These are phyloP conservation scores for Falco punctatus DNA, from an alignment of 2,113 vertebrate species.

Conservation along the genomic window DNA sequence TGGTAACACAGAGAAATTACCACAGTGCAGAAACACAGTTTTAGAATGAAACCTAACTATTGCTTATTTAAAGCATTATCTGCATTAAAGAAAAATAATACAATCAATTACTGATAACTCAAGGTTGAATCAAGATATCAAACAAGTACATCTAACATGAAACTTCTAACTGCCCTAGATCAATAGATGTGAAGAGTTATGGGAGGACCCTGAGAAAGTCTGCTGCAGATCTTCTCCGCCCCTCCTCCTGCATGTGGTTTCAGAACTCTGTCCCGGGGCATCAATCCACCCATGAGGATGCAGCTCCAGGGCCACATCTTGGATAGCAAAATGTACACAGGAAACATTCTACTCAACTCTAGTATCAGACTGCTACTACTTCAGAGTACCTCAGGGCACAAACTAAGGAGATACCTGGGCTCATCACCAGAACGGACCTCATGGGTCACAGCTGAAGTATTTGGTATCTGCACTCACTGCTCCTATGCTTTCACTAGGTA, in stretches of 20 bases:
- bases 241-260: background rate
- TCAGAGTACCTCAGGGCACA: background rate
- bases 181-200: background rate
- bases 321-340: background rate
- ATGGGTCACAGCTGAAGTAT: background rate
- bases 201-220: background rate
- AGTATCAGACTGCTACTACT: background rate
- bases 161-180: background rate
- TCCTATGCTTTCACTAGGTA: background rate
- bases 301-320: background rate
- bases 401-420: background rate
- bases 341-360: background rate
- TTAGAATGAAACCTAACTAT: constrained; percentile 17
- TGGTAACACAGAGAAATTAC: constrained; percentile 12
- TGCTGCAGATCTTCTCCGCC: background rate
- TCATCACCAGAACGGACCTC: background rate
- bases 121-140: background rate
- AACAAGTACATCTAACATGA: background rate
- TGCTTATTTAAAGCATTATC: background rate
- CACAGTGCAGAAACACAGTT: constrained; percentile 1
- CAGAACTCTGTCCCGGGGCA: background rate
- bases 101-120: background rate
- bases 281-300: background rate
- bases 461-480: background rate
- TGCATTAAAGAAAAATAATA: background rate